phyloP scores from a whole-genome alignment of 2,797 vertebrate species.

The Austrolebias charrua region DNA sequence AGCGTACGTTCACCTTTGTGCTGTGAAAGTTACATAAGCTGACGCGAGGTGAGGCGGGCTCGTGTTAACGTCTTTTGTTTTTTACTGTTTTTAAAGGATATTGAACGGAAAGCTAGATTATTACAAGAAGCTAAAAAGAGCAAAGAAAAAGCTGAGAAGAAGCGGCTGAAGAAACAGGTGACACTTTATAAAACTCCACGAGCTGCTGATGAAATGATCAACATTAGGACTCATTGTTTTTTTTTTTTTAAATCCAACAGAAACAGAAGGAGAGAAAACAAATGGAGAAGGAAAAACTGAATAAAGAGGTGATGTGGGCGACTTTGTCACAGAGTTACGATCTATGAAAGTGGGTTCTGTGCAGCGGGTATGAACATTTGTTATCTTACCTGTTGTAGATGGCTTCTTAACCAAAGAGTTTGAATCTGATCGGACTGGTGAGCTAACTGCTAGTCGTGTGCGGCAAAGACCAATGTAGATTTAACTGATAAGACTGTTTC shows the following conservation, averaged over 20 bases:
- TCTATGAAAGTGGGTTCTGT: too few species aligned
- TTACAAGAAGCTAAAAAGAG: constrained; percentile 47
- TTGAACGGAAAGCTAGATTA: constrained; percentile 41
- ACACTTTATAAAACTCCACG: too few species aligned
- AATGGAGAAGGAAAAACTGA: constrained; percentile 51
- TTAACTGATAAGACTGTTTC: too few species aligned
- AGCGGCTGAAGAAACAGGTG: constrained; percentile 68
- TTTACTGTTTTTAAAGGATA: constrained; percentile 34
- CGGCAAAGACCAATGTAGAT: too few species aligned
- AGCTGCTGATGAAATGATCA: not conserved
- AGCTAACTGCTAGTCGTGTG: too few species aligned
- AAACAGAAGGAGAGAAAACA: constrained; percentile 63
- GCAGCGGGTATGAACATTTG: too few species aligned
- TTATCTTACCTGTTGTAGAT: too few species aligned
- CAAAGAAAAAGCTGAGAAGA: constrained; percentile 64
- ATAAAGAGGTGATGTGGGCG: constrained; percentile 35
- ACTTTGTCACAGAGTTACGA: not conserved
- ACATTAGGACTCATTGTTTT: not conserved
- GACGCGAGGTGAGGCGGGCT: not conserved
- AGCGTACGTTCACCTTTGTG: constrained; percentile 34
- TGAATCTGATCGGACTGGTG: too few species aligned
- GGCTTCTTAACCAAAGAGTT: too few species aligned
- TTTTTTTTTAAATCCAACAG: constrained; percentile 30
- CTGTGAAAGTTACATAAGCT: not conserved
- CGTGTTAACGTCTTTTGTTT: not conserved